Percentiles rank a stretch among this genome's conserved stretches.
phyloP scores from a whole-genome alignment of 2,113 vertebrate genomes.

The Myrmecobius fasciatus region DNA sequence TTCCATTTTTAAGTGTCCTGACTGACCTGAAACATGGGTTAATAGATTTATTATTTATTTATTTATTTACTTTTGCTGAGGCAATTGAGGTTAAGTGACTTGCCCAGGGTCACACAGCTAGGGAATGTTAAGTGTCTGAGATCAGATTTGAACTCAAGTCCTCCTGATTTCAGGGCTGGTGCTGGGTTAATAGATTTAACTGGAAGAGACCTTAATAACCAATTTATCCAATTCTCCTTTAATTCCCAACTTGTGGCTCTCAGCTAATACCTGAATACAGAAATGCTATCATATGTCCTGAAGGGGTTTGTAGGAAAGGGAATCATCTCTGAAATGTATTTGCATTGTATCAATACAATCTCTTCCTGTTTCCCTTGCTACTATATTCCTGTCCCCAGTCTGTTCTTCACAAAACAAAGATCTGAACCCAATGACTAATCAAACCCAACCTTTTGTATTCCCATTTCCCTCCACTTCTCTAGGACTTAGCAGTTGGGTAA shows the following conservation, averaged over 20 bases:
- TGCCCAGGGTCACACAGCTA: too few species aligned
- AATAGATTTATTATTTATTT: too few species aligned
- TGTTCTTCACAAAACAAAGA: neutral
- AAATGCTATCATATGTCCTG: neutral
- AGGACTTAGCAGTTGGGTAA: neutral
- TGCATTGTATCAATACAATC: neutral
- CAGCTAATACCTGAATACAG: neutral
- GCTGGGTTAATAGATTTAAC: neutral
- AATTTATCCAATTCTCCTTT: neutral
- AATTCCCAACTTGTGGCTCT: neutral
- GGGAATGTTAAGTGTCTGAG: too few species aligned
- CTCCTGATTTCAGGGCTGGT: too few species aligned
- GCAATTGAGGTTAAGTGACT: too few species aligned
- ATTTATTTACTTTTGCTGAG: too few species aligned
- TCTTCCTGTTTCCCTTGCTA: neutral
- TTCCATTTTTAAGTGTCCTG: neutral
- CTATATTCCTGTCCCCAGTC: neutral
- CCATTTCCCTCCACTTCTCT: neutral
- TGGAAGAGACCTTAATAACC: neutral
- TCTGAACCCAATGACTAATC: neutral
- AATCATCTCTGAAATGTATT: neutral
- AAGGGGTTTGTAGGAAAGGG: neutral
- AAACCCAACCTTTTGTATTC: neutral
- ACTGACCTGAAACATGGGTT: neutral
- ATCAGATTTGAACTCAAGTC: too few species aligned